Conservation (phyloP, 2,113 vertebrate species). For the Trochalopteron elliotii region DNA sequence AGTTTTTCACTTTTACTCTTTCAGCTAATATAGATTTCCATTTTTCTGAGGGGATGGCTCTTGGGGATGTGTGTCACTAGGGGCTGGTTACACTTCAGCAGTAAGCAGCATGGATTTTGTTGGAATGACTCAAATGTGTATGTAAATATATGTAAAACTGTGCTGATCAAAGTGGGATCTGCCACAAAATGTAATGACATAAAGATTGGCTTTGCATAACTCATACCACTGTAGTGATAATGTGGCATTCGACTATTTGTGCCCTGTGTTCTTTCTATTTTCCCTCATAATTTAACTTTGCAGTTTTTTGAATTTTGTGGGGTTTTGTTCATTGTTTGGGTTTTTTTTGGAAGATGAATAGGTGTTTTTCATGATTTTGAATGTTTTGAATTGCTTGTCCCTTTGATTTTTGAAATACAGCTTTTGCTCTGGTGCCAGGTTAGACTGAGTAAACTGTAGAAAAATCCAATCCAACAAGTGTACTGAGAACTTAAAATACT, state of each 20-base stretch:
- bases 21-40: neutral
- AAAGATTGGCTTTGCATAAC: neutral
- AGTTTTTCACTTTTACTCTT: neutral
- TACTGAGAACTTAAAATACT: neutral
- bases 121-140: neutral
- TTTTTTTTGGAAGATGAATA: neutral
- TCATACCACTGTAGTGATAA: neutral
- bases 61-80: neutral
- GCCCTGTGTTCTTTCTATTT: neutral
- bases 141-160: neutral
- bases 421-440: neutral
- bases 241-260: neutral
- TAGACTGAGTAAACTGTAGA: neutral
- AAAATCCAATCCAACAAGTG: neutral
- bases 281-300: neutral
- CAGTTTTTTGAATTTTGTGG: rapidly evolving
- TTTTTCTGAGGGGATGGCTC: neutral
- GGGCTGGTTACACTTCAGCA: neutral
- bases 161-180: neutral
- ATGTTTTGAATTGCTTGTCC: neutral
- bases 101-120: neutral
- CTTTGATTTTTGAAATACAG: neutral
- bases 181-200: neutral
- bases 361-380: neutral
- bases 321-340: neutral